These are phyloP conservation scores for Emesis furor DNA, from an alignment of 2,888 invertebrate genomes.

Conservation along the genomic window DNA sequence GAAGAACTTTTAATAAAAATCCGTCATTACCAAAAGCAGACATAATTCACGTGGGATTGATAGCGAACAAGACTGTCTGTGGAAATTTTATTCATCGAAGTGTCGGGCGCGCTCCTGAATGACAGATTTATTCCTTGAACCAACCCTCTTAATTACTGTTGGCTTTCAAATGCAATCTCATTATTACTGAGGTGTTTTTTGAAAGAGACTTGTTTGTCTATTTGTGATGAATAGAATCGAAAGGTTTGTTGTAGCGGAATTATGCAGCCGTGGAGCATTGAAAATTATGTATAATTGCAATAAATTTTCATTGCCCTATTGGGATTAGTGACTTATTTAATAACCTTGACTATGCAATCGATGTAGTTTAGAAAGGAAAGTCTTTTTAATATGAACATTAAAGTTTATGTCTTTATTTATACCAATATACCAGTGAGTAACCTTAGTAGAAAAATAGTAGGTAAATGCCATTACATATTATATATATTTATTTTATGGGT, in stretches of 20 bases:
- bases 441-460: too few relatives aligned
- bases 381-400: too few relatives aligned
- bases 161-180: slow-evolving; percentile 17
- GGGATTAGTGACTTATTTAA: too few relatives aligned
- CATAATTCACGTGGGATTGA: slow-evolving; percentile 7
- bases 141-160: slow-evolving; percentile 15
- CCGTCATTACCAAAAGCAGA: background rate
- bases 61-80: background rate
- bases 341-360: too few relatives aligned
- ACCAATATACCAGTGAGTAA: too few relatives aligned
- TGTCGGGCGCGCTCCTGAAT: slow-evolving; percentile 15
- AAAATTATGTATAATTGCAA: too few relatives aligned
- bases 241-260: background rate
- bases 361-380: too few relatives aligned
- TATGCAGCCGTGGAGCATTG: background rate
- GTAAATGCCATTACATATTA: too few relatives aligned
- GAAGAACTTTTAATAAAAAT: background rate
- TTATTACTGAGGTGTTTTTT: background rate
- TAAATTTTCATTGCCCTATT: too few relatives aligned
- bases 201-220: background rate
- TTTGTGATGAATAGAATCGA: background rate
- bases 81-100: slow-evolving; percentile 18
- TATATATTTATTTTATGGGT: too few relatives aligned
- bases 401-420: too few relatives aligned
- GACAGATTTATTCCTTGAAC: slow-evolving; percentile 21